These are phyloP conservation scores for Acrobasis repandana DNA, from an alignment of 2,888 invertebrate genomes.

Conservation along the genomic window DNA sequence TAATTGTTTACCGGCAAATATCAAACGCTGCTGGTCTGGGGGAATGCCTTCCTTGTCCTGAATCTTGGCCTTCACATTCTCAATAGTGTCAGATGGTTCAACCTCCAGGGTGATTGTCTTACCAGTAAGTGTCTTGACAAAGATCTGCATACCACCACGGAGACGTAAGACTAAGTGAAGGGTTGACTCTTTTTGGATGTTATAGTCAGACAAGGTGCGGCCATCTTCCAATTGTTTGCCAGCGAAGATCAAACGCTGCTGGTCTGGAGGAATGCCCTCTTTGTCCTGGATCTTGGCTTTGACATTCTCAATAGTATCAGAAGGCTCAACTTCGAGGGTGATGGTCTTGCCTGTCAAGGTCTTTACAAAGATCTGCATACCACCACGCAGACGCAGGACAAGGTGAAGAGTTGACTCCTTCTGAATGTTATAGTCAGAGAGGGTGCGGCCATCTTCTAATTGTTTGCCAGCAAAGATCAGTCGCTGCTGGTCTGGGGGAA, in stretches of 20 bases:
- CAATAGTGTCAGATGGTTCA: constrained; percentile 65
- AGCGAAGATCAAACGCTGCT: constrained; percentile 60
- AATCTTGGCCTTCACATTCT: constrained; percentile 69
- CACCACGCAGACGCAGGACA: constrained; percentile 62
- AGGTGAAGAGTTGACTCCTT: constrained; percentile 67
- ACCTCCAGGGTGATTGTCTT: constrained; percentile 63
- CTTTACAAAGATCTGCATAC: constrained; percentile 67
- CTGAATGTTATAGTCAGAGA: constrained; percentile 68
- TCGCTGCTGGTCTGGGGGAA: constrained; percentile 67
- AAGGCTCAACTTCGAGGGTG: constrained; percentile 59
- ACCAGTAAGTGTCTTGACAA: constrained; percentile 60
- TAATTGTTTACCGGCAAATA: constrained; percentile 62
- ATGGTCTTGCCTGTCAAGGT: constrained; percentile 63
- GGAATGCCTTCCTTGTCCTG: constrained; percentile 68
- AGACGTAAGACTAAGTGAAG: constrained; percentile 58
- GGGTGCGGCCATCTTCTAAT: constrained; percentile 64
- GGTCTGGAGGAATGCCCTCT: constrained; percentile 64
- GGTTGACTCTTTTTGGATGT: constrained; percentile 64
- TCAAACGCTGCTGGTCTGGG: constrained; percentile 64
- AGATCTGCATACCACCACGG: constrained; percentile 65
- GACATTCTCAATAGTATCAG: constrained; percentile 63
- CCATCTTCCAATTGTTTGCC: constrained; percentile 65
- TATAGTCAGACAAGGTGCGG: constrained; percentile 60
- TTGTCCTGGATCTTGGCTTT: constrained; percentile 68
- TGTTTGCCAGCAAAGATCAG: constrained; percentile 69